Base-by-base conservation (phyloP, 2,888 invertebrate species). In the Leptarthrus brevirostris region DNA sequence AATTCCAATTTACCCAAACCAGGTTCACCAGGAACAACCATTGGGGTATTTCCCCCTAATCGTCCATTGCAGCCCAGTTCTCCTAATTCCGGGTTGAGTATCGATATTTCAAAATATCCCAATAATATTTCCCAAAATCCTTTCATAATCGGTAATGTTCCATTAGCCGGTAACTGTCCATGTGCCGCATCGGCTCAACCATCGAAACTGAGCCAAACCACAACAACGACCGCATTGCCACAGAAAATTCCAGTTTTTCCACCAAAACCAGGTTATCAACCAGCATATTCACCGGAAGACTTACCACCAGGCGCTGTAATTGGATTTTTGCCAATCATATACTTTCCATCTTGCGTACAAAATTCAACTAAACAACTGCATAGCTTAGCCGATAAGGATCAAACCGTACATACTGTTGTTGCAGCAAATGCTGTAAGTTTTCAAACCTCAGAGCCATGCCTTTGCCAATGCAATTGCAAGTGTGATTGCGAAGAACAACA, bases 301-400 rank as follows among this genome's bases (percentile, higher is more conserved):
- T 78, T 86, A 81, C 82, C 90, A 0, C 88, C 89, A 79, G 90
- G 90, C 5, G 84, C 85, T 18, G 87, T 90, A 12, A 88, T 92
- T 56, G 92, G 91, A 58, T 91, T 89, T 78, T 87, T 92, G 78
- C 92, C 92, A 0, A 91, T 92, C 2, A 87, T 92, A 16, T 91
- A 92, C 79, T 87, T 91, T 78, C 92, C 92, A 1, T 89, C 88
- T 80, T 90, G 90, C 79, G 90, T 90, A 0, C 85, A 83, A 3
- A 83, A 84, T 26, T 64, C 61, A 64, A 82, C 84, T 26, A 78
- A 79, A 58, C 84, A 80, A 86, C 83, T 83, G n/a, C 58, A 14
- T 30, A 30, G 8, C 30, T 8, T 5, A 30, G 83, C 76, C 79
- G 81, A 53, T 80, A 81, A 66, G 6, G 40, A 53, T 8, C 53